These are phyloP conservation scores for Oreotragus oreotragus DNA, from an alignment of 2,113 vertebrate species.

Conservation along the genomic window DNA sequence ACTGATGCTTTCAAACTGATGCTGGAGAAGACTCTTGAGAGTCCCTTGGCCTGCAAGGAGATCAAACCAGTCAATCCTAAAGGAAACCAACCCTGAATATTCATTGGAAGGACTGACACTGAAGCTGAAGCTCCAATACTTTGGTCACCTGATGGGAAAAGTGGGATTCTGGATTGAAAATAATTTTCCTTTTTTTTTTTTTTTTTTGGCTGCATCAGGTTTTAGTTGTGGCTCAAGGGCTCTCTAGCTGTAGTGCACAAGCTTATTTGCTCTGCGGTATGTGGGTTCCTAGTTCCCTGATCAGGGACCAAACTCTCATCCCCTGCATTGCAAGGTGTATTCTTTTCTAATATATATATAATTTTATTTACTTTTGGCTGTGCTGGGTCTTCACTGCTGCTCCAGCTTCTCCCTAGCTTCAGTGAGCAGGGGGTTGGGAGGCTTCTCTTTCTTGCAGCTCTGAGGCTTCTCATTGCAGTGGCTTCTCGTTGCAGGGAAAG, in stretches of 20 bases:
- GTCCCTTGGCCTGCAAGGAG: not conserved
- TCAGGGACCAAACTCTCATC: not conserved
- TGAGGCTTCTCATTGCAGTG: not conserved
- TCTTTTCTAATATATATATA: not conserved
- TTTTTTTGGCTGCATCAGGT: not conserved
- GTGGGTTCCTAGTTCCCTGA: not conserved
- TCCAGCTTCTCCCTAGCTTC: not conserved
- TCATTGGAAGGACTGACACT: not conserved
- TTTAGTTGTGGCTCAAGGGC: not conserved
- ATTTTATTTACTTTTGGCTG: not conserved
- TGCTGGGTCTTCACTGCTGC: not conserved
- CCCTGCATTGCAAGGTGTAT: not conserved
- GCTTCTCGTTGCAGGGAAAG: not conserved
- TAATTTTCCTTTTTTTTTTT: not conserved
- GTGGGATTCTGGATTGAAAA: not conserved
- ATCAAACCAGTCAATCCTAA: not conserved
- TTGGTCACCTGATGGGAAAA: not conserved
- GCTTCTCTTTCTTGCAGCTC: rapidly evolving
- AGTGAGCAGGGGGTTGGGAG: not conserved
- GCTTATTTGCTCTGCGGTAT: not conserved
- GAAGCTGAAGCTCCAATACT: not conserved
- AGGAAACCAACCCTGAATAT: not conserved
- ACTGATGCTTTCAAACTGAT: not conserved
- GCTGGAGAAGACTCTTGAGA: not conserved
- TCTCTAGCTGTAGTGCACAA: not conserved